Conservation (phyloP, 35 echinoderm and acorn worm species). For the Patiria miniata region DNA sequence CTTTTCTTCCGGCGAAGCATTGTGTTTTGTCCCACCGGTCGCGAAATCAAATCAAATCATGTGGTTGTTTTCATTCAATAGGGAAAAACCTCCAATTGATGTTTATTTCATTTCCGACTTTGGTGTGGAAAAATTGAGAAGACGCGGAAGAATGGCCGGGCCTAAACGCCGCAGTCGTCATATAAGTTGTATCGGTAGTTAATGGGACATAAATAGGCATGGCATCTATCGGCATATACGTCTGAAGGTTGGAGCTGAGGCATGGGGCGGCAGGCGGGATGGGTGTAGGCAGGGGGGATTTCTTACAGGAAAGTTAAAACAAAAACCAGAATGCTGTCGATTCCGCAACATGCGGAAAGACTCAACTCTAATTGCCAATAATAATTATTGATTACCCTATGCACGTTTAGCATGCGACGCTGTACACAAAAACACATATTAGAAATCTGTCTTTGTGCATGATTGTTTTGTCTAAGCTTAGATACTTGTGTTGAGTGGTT, state of each 20-base stretch:
- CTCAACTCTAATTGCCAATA: too few relatives aligned
- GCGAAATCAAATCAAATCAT: constrained; percentile 9
- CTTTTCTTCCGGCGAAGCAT: neutral
- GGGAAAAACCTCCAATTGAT: neutral
- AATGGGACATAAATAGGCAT: neutral
- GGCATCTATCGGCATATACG: neutral
- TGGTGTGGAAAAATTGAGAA: too few relatives aligned
- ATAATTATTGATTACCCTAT: too few relatives aligned
- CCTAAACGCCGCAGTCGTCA: neutral
- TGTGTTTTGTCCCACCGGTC: neutral
- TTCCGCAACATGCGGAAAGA: too few relatives aligned
- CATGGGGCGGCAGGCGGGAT: neutral
- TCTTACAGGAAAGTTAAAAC: too few relatives aligned
- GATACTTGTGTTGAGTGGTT: too few relatives aligned
- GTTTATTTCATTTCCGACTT: neutral
- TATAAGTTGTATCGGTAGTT: neutral
- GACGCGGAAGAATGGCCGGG: too few relatives aligned
- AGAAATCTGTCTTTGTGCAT: too few relatives aligned
- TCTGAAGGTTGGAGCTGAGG: neutral
- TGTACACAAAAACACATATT: too few relatives aligned
- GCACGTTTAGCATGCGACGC: too few relatives aligned
- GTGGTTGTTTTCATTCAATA: neutral
- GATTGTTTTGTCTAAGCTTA: too few relatives aligned
- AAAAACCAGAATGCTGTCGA: too few relatives aligned
- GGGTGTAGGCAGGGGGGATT: neutral